Conservation (phyloP, 2,888 invertebrate species). For the Atethmia centrago region DNA sequence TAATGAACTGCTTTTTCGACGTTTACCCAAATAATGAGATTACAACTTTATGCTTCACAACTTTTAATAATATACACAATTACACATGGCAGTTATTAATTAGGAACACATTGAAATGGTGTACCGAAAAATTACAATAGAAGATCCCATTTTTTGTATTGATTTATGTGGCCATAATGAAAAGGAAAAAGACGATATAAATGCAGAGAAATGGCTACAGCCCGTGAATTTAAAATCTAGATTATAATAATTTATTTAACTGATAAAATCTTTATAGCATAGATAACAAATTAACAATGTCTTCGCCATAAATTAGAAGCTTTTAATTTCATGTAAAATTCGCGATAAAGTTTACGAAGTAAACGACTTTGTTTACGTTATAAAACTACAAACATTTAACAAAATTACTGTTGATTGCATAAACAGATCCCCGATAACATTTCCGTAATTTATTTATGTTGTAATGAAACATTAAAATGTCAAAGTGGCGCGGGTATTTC, state of each 20-base stretch:
- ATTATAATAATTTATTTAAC: neutral
- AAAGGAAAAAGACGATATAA: too few relatives aligned
- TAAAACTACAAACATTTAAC: constrained; percentile 43
- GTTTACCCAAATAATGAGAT: constrained; percentile 82
- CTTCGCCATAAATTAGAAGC: constrained; percentile 39
- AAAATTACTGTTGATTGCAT: constrained; percentile 54
- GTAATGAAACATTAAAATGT: constrained; percentile 59
- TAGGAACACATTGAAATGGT: constrained; percentile 10
- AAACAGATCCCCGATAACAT: constrained; percentile 47
- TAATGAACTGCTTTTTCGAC: constrained; percentile 81
- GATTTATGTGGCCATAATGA: neutral
- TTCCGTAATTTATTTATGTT: constrained; percentile 52
- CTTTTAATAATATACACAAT: constrained; percentile 35
- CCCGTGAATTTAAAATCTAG: neutral
- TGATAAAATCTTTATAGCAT: constrained; percentile 14
- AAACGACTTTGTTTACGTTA: constrained; percentile 45
- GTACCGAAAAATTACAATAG: neutral
- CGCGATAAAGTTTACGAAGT: constrained; percentile 42
- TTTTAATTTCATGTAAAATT: constrained; percentile 46
- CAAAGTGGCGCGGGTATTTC: constrained; percentile 49
- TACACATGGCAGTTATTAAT: constrained; percentile 48
- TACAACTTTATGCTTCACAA: constrained; percentile 52
- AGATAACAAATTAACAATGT: constrained; percentile 24
- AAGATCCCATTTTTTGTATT: neutral
- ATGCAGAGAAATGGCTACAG: neutral